These are phyloP conservation scores for Bombus waltoni DNA, from an alignment of 1,140 invertebrate genomes.

Conservation along the genomic window DNA sequence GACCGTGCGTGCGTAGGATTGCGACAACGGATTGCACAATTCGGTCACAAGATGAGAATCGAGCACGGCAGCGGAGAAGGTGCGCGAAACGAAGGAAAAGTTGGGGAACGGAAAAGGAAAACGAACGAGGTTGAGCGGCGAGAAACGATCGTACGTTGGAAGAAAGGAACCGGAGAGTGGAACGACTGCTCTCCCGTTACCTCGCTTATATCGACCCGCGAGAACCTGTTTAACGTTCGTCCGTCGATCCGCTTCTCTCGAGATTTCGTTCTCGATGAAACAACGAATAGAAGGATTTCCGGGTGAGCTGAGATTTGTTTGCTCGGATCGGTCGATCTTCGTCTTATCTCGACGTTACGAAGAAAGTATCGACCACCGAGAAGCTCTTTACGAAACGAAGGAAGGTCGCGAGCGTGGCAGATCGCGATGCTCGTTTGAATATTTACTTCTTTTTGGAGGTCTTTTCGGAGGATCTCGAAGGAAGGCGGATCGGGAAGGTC, in stretches of 20 bases:
- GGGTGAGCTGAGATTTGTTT: constrained; percentile 18
- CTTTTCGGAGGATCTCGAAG: too few relatives aligned
- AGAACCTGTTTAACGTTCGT: constrained; percentile 77
- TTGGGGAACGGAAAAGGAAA: constrained; percentile 7
- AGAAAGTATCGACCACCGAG: neutral
- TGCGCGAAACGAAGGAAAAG: neutral
- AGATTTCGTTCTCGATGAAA: constrained; percentile 30
- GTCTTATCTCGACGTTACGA: neutral
- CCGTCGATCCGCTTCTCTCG: neutral
- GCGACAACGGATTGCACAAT: neutral
- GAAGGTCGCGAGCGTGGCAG: neutral
- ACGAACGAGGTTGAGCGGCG: constrained; percentile 49
- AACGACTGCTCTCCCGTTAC: neutral
- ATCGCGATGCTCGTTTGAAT: neutral
- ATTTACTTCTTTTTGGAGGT: neutral
- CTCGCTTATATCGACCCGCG: constrained; percentile 73
- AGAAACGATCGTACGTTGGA: constrained; percentile 51
- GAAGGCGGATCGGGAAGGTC: too few relatives aligned
- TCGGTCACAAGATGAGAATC: too few relatives aligned
- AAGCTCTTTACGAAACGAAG: neutral
- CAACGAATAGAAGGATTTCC: constrained; percentile 17
- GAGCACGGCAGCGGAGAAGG: too few relatives aligned
- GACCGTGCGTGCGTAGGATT: neutral
- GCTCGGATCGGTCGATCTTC: constrained; percentile 1
- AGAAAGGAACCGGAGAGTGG: neutral